phyloP scores from a whole-genome alignment of 2,888 invertebrate genomes.

The Clistopyga incitator region DNA sequence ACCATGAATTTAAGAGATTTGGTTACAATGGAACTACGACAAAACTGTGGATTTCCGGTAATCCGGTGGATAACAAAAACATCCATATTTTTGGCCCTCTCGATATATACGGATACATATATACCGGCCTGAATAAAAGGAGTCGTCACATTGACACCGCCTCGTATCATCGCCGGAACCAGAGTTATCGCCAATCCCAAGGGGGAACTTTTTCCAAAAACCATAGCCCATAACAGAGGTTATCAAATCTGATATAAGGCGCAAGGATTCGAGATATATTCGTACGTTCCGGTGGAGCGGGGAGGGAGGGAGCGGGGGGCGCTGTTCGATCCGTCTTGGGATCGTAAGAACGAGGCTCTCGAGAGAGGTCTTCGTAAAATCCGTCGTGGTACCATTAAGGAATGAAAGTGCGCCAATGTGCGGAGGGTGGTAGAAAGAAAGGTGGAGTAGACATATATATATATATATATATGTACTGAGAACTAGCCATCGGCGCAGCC shows the following conservation, averaged over 20 bases:
- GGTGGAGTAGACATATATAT: constrained; percentile 24
- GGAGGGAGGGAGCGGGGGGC: not conserved
- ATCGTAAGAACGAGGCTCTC: constrained; percentile 29
- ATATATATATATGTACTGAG: no score
- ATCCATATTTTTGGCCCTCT: not conserved
- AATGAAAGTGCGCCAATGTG: constrained; percentile 14
- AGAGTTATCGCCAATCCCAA: constrained; percentile 42
- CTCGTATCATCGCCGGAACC: not conserved
- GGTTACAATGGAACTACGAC: no score
- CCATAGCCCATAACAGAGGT: constrained; percentile 39
- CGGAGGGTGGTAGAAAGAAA: not conserved
- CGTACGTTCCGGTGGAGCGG: not conserved
- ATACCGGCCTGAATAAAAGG: not conserved
- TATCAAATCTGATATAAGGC: constrained; percentile 50
- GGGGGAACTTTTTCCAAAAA: constrained; percentile 42
- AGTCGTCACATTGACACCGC: not conserved
- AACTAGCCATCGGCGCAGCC: constrained; percentile 40
- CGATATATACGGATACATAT: not conserved
- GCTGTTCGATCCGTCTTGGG: not conserved
- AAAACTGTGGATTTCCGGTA: no score
- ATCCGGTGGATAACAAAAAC: no score
- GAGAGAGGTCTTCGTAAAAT: constrained; percentile 42
- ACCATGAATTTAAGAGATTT: no score
- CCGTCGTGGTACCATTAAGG: constrained; percentile 7
- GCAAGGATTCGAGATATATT: not conserved